Evolutionary conservation across 2,797 vertebrate genomes (phyloP).

Genomic region (Crenichthys baileyi): DNA sequence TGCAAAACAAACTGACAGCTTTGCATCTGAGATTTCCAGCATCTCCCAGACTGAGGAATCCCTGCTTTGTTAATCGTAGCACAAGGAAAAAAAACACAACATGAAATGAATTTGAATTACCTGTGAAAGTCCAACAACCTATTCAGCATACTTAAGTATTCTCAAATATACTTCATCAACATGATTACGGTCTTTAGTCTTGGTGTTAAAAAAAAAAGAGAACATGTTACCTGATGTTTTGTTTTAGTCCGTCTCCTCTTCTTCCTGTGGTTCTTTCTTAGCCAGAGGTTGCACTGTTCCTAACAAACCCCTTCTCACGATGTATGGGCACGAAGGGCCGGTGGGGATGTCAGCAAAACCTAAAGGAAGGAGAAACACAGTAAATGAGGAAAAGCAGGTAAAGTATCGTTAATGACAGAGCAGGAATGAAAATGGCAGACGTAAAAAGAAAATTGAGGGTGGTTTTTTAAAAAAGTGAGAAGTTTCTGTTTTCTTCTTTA

Average conservation of each 20-base stretch:
- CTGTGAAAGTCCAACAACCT: not conserved
- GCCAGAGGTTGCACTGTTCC: slow-evolving; percentile 76
- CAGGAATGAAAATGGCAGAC: slow-evolving; percentile 2
- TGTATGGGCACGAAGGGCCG: slow-evolving; percentile 83
- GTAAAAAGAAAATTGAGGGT: not conserved
- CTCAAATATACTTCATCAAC: not conserved
- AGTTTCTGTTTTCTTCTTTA: not conserved
- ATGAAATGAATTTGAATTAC: not conserved
- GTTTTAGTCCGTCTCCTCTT: slow-evolving; percentile 70
- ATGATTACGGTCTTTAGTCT: not conserved
- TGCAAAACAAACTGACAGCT: not conserved
- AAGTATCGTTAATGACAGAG: not conserved
- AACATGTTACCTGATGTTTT: slow-evolving; percentile 32
- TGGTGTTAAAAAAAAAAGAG: not conserved
- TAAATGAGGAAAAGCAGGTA: not conserved
- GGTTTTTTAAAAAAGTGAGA: not conserved
- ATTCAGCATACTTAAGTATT: not conserved
- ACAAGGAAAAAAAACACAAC: too few relatives aligned
- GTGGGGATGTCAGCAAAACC: slow-evolving; percentile 88
- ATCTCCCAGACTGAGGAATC: not conserved
- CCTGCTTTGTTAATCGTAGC: not conserved
- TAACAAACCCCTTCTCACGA: slow-evolving; percentile 83
- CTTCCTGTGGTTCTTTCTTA: slow-evolving; percentile 43
- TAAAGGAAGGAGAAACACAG: slow-evolving; percentile 43
- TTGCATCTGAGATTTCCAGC: not conserved